Evolutionary conservation across 2,888 invertebrate species (phyloP).

Genomic region (Saturnia pavonia): DNA sequence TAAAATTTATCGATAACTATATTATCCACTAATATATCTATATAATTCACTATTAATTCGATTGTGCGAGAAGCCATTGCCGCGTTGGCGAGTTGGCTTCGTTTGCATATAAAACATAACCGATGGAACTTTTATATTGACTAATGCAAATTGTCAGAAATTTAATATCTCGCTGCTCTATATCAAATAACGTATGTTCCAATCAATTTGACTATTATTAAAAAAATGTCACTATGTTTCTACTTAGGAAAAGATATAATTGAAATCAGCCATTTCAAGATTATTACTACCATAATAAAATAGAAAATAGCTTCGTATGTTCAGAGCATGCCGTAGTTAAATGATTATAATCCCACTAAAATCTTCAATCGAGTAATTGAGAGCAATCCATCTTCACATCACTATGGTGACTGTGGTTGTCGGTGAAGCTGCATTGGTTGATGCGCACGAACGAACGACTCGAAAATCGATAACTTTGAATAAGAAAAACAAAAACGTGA

Average conservation of each 20-base stretch:
- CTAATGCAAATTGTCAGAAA: not conserved
- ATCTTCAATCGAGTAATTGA: not conserved
- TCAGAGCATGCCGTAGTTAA: not conserved
- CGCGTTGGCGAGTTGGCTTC: not conserved
- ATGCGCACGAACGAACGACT: not conserved
- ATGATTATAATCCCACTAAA: not conserved
- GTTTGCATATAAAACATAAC: not conserved
- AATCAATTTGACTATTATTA: not conserved
- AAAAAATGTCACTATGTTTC: not conserved
- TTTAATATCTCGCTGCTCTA: not conserved
- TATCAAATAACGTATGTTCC: not conserved
- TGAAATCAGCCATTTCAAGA: not conserved
- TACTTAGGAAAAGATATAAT: not conserved
- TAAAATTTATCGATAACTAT: constrained; percentile 18
- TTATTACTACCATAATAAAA: not conserved
- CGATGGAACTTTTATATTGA: not conserved
- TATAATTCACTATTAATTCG: constrained; percentile 14
- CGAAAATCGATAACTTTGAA: not conserved
- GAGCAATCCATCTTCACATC: not conserved
- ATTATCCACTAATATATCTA: constrained; percentile 5
- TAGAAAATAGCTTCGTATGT: not conserved
- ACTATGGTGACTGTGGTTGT: not conserved
- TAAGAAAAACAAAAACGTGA: not conserved
- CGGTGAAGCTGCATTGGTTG: not conserved
- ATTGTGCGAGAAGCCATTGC: constrained; percentile 2